Base-by-base conservation (phyloP, 1,140 invertebrate genomes). In the Caenorhabditis inopinata region DNA sequence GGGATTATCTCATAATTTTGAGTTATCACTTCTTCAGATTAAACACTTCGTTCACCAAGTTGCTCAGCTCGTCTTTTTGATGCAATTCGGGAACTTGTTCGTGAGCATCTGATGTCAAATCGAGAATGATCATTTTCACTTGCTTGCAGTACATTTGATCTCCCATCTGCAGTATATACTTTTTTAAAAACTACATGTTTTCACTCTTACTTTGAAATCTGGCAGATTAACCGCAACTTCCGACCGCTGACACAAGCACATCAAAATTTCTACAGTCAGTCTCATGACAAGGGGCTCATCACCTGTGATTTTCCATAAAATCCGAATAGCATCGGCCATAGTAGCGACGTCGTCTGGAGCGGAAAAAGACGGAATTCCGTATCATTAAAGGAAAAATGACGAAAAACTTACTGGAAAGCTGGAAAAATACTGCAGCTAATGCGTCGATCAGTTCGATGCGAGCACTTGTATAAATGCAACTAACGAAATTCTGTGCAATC, bases 71-170 rank as follows among this genome's bases (percentile, higher is more conserved):
- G 23, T 68, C 32, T 42, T 68, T 68, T 21, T 68, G 58, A 9
- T 68, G 58, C 5, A 38, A 5, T 23, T 68, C 58, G 5, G 58
- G 58, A 38, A 68, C 58, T 38, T 68, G 58, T 9, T 68, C 58
- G 32, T 68, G 58, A 18, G 58, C 58, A 7, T 68, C 58, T 11
- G 58, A 68, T 12, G 58, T 68, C 58, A 68, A 68, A 16, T 68
- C 58, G 12, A 68, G 58, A 68, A 68, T 68, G 29, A 68, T 68
- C 58, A 68, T 68, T 42, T 68, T 68, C 1, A 68, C 58, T 38
- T 68, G 58, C 9, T 68, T 68, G 32, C 58, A 68, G 32, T 68
- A 68, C 58, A 68, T 68, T 68, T 68, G 58, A 21, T 68, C 58
- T 1, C 58, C 58, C 58, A 68, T n/a, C 58, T 68, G 32, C 1